A percentile compares a stretch with the other conserved stretches of the same genome.
Evolutionary conservation across 2,888 invertebrate species (phyloP).

Genomic region (Mythimna pallens): DNA sequence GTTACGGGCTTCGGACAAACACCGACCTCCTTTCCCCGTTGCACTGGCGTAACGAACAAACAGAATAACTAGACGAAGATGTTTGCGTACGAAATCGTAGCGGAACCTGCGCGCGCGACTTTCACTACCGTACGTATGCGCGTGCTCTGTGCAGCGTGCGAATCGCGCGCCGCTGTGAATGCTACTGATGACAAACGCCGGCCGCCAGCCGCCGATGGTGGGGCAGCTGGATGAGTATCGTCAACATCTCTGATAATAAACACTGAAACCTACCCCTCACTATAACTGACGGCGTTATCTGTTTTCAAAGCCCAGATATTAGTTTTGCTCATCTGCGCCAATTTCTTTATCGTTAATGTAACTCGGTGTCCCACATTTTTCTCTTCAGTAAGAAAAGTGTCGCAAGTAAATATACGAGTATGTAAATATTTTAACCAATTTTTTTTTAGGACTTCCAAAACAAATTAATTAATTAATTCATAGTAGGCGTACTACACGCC

Average conservation of each 20-base stretch:
- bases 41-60: constrained; percentile 89
- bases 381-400: constrained; percentile 42
- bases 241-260: constrained; percentile 81
- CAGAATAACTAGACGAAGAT: constrained; percentile 89
- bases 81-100: constrained; percentile 84
- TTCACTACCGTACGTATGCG: constrained; percentile 82
- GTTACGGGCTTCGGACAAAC: constrained; percentile 81
- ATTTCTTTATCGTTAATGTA: constrained; percentile 69
- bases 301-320: constrained; percentile 68
- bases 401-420: constrained; percentile 43
- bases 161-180: constrained; percentile 82
- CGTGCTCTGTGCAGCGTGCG: constrained; percentile 83
- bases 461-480: constrained; percentile 1
- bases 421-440: constrained; percentile 21
- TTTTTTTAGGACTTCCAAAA: constrained; percentile 8
- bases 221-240: constrained; percentile 72
- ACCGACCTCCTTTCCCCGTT: constrained; percentile 89
- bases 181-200: constrained; percentile 77
- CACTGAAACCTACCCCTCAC: constrained; percentile 79
- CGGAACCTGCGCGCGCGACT: constrained; percentile 87
- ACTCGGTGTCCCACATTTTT: constrained; percentile 53
- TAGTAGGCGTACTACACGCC: not conserved
- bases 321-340: constrained; percentile 66
- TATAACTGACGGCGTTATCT: constrained; percentile 67
- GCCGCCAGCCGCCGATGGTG: constrained; percentile 70